Percentiles rank a stretch among this genome's conserved stretches.
Conservation (phyloP, 2,797 vertebrate species). For the Sarcophilus harrisii region DNA sequence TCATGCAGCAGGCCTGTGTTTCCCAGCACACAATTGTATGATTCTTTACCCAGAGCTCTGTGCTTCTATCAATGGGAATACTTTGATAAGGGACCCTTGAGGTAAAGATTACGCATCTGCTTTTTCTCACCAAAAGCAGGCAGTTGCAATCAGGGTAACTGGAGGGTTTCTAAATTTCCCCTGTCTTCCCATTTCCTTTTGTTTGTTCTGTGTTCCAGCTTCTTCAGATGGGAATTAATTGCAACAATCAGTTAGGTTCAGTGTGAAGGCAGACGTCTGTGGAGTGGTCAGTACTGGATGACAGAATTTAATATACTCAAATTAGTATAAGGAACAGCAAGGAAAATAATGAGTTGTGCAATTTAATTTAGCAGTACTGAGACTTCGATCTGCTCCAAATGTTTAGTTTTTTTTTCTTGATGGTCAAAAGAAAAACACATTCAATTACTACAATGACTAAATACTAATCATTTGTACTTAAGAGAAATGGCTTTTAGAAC, state of each 20-base stretch:
- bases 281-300: background rate
- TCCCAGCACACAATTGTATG: conserved; percentile 64
- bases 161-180: conserved; percentile 4
- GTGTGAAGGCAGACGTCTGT: background rate
- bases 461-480: conserved; percentile 25
- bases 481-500: conserved; percentile 50
- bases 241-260: background rate
- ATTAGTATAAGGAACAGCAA: background rate
- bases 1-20: conserved; percentile 60
- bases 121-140: background rate
- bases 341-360: background rate
- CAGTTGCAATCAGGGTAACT: background rate
- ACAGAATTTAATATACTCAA: background rate
- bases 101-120: conserved; percentile 51
- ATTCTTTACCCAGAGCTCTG: background rate
- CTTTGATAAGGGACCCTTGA: conserved; percentile 63
- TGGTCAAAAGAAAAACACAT: conserved; percentile 43
- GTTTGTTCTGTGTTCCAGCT: accelerated
- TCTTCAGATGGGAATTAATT: background rate
- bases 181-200: background rate
- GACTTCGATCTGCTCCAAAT: conserved; percentile 43
- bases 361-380: conserved; percentile 44
- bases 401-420: conserved; percentile 25
- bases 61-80: conserved; percentile 34
- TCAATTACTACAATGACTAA: conserved; percentile 47